Conservation (phyloP, 2,888 invertebrate genomes). For the Diogma glabrata region DNA sequence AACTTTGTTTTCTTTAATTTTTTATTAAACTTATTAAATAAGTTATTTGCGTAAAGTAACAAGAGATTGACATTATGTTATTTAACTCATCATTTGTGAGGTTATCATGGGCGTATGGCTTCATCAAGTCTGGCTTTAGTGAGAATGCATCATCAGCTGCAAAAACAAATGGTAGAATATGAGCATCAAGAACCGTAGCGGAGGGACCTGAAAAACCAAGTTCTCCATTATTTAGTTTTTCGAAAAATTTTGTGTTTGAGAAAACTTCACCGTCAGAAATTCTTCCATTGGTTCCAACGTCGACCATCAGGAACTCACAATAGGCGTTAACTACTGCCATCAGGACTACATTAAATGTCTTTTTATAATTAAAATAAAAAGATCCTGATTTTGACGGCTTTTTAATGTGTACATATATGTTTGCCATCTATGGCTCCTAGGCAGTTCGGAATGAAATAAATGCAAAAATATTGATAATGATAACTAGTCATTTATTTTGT, state of each 20-base stretch:
- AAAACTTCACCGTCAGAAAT: no score
- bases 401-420: no score
- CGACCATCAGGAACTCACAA: neutral
- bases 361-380: neutral
- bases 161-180: slow-evolving; percentile 5
- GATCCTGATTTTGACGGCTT: no score
- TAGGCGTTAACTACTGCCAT: neutral
- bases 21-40: no score
- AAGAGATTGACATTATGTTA: no score
- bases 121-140: neutral
- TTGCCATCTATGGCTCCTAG: neutral
- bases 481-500: neutral
- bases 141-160: neutral
- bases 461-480: neutral
- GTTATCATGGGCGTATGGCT: neutral
- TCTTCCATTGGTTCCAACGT: neutral
- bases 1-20: no score
- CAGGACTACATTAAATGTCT: neutral
- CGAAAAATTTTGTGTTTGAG: neutral
- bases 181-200: neutral
- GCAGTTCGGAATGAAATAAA: neutral
- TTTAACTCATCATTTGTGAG: neutral
- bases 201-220: neutral
- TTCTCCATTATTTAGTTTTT: neutral
- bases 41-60: no score